Evolutionary conservation across 2,797 vertebrate species (phyloP).

Genomic region (Hylomyscus alleni): DNA sequence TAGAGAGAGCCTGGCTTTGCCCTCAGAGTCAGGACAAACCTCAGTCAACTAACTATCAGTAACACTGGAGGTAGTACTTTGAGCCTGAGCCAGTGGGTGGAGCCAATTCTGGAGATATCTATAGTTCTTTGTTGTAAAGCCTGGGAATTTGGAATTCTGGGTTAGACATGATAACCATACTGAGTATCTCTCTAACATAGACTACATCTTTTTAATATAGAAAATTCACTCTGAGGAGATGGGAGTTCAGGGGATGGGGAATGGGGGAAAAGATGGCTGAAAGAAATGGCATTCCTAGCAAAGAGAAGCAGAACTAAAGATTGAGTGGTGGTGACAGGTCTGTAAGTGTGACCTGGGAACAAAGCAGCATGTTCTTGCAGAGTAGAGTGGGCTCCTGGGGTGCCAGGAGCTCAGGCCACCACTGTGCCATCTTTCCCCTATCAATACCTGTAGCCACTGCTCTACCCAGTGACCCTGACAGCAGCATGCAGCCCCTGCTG

Average conservation of each 20-base stretch:
- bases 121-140: background rate
- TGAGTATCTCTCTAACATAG: background rate
- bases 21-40: background rate
- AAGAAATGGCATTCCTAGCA: too few species aligned
- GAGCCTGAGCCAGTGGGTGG: background rate
- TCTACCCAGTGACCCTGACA: background rate
- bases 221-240: background rate
- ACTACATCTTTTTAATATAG: background rate
- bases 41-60: background rate
- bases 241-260: rapidly evolving
- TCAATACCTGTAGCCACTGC: background rate
- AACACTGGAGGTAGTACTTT: background rate
- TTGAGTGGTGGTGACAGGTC: too few species aligned
- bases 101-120: background rate
- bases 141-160: too few species aligned
- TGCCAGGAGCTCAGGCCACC: background rate
- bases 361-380: background rate
- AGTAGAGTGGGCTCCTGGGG: background rate
- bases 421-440: background rate
- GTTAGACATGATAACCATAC: too few species aligned
- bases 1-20: background rate
- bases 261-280: background rate
- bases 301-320: background rate
- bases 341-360: background rate
- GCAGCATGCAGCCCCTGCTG: background rate